Base-by-base conservation (phyloP, 1,140 invertebrate genomes). In the Trachelipus rathkii region DNA sequence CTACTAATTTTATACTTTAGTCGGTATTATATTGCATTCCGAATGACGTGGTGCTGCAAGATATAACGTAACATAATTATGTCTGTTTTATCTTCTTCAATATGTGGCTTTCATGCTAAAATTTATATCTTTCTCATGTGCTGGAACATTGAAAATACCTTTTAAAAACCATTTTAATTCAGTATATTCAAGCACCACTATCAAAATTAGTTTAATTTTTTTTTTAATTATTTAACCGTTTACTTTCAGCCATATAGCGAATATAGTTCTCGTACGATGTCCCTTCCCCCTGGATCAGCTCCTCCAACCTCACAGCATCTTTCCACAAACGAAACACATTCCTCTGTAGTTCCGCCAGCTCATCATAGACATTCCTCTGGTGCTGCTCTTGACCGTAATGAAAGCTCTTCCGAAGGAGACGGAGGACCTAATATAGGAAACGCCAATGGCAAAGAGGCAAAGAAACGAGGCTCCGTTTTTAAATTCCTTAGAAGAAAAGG, bases 341-440 rank as follows among this genome's bases (percentile, higher is more conserved):
- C 60, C 66, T 76, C 73, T 72, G 77, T 66, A 66, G 72, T 73
- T 60, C 44, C 44, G 19, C 74, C 60, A 33, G 76, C 78, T 72
- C 70, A 78, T 67, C 74, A 66, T 23, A 43, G 75, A 66, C 71
- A 74, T 73, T 76, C 71, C 46, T 75, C 73, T 50, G 74, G 74
- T 44, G 76, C 74, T 11, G 73, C 72, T 11, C 75, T 79, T n/a
- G 79, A 74, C 68, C 82, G 74, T 10, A 82, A 81, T 71, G 82
- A 83, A 76, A 83, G 82, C 68, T 83, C 82, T 23, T 82, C 82
- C 1, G 83, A 83, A 73, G 83, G 82, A 66, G 83, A 83, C 71
- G 82, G 80, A 24, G 82, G 80, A 24, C 82, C 83, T 13, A 60
- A 60, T 60, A 60, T 60, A 19, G 72, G 75, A 50, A 75, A 72